Base-by-base conservation (phyloP, 2,888 invertebrate genomes). In the Marasmarcha lunaedactyla region DNA sequence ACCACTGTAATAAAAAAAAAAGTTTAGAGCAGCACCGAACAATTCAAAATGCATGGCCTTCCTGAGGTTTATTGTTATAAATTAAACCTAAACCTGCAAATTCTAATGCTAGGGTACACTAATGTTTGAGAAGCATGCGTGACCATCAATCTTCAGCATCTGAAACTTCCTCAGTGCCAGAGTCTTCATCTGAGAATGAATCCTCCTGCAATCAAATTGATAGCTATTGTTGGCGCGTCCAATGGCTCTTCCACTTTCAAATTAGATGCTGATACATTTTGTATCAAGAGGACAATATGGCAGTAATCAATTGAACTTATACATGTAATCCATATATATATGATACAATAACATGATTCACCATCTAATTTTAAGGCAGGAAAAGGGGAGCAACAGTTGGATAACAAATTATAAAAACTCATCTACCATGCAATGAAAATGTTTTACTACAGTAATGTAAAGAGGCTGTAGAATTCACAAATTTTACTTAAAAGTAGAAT, bases 131-230 rank as follows among this genome's bases (percentile, higher is more conserved):
- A 49, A 53, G 57, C 45, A 48, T 54, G 46, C 55, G 52, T 54
- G 57, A 48, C 65, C 62, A 63, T 79, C 81, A 81, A 62, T 79
- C 79, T 48, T 81, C 79, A 46, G 62, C 71, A 54, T 79, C 81
- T 25, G 83, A 79, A 42, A 81, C 70, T 59, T 81, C 83, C 61
- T 81, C 83, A 40, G 79, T 79, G 51, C 79, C 81, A 36, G 83
- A 78, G 57, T 79, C 79, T 59, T 79, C 81, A 56, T 77, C 79
- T 42, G 76, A 77, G 60, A 73, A 81, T 56, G 79, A 78, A 69
- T 81, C 81, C 81, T 83, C 83, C 83, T 83, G 83, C 71, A 81
- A 83, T 51, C 71, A 81, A 76, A 81, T 59, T 65, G 58, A 66
- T 62, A 64, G 68, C 67, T 63, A 58, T 71, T 71, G 71, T 68